Conservation (phyloP, 1,140 invertebrate genomes). For the Drosophila kikkawai region DNA sequence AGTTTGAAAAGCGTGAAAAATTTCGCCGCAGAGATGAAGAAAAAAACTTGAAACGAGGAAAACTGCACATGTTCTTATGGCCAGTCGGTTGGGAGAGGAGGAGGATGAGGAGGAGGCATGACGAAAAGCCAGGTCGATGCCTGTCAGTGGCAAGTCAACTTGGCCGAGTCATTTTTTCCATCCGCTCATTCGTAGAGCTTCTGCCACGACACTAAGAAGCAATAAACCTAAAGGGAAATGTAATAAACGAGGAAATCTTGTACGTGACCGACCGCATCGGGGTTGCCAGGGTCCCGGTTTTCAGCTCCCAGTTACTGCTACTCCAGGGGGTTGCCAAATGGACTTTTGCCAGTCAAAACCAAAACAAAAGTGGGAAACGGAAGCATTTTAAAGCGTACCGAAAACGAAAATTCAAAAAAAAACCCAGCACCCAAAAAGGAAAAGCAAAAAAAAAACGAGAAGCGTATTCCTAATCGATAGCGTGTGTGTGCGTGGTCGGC, state of each 20-base stretch:
- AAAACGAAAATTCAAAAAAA: conserved; percentile 59
- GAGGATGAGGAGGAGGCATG: conserved; percentile 34
- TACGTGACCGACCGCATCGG: conserved; percentile 84
- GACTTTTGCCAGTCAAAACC: conserved; percentile 69
- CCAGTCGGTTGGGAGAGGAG: neutral
- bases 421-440: conserved; percentile 32
- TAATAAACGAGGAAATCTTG: conserved; percentile 85
- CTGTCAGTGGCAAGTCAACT: conserved; percentile 79
- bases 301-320: neutral
- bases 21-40: conserved; percentile 36
- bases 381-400: conserved; percentile 81
- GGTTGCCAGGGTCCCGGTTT: conserved; percentile 37
- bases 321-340: conserved; percentile 62
- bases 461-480: conserved; percentile 72
- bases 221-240: conserved; percentile 85
- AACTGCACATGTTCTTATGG: conserved; percentile 67
- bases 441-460: conserved; percentile 30
- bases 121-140: conserved; percentile 74
- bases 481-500: conserved; percentile 44
- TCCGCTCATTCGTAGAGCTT: conserved; percentile 60
- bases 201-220: conserved; percentile 81
- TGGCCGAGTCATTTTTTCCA: conserved; percentile 65
- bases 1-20: conserved; percentile 83
- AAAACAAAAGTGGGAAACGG: conserved; percentile 56
- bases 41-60: conserved; percentile 20